Base-by-base conservation (phyloP, 1,140 invertebrate genomes). In the Temnothorax nylanderi region DNA sequence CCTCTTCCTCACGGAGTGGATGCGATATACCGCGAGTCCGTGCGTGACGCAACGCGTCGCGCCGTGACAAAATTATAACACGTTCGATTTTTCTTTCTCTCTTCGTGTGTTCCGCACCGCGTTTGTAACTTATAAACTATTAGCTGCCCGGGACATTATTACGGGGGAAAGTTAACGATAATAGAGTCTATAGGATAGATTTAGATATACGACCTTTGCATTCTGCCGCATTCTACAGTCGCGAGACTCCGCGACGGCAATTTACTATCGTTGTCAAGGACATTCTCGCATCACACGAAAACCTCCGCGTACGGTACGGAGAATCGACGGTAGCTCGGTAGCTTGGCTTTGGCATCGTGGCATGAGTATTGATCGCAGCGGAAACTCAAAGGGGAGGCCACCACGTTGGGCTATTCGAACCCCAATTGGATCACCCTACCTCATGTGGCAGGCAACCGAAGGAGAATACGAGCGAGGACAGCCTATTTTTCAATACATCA, bases 371-470 rank as follows among this genome's bases (percentile, higher is more conserved):
- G 91, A 92, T 92, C 91, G 91, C 86, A 87, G 56, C 85, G 77
- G 85, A 77, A 89, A 92, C 84, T 92, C 89, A 88, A 90, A 90
- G 91, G 89, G 88, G 91, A 89, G 89, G 91, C 87, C 82, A 90
- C 76, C 91, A 86, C 89, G 86, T 89, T 91, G 76, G 86, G 85
- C 91, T 89, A 88, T 92, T 90, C 89, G 89, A 92, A 88, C 91
- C 90, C 91, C 91, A 92, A 92, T 92, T 92, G 91, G 91, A 92
- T 92, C 91, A 86, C 86, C 87, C 89, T 86, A 89, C 67, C 87
- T 92, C 87, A 78, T 85, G 69, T 81, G 69, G 85, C 7, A 78
- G 77, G 51, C 72, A 86, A 87, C 85, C 21, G 26, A 86, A 89
- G 62, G 69, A 86, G 74, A 82, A 47, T 49, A 47, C 21, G 18